Evolutionary conservation across 2,113 vertebrate species (phyloP).

Genomic region (Odocoileus virginianus): DNA sequence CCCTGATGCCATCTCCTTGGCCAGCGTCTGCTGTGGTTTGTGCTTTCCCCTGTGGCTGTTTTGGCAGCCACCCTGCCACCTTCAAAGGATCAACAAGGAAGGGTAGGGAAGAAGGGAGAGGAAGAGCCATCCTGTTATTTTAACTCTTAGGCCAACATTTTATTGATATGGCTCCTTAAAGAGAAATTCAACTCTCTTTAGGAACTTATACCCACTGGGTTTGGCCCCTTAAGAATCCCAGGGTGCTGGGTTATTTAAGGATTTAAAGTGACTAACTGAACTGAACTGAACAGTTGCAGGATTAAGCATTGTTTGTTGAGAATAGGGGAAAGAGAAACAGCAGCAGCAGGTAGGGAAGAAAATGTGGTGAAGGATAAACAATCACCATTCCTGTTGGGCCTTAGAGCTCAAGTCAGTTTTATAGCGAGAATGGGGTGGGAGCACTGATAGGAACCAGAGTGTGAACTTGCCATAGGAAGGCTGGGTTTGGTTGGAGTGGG

Average conservation of each 20-base stretch:
- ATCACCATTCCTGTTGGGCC: background rate
- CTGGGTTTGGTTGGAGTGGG: background rate
- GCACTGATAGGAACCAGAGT: background rate
- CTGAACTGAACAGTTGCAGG: background rate
- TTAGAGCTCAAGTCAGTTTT: background rate
- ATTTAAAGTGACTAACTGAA: background rate
- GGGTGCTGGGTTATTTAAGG: background rate
- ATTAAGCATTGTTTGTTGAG: slow-evolving; percentile 8
- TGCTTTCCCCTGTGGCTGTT: background rate
- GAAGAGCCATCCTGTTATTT: background rate
- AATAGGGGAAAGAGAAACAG: background rate
- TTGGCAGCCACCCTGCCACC: background rate
- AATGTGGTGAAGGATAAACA: background rate
- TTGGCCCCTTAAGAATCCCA: background rate
- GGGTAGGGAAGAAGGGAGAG: background rate
- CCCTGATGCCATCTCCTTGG: background rate
- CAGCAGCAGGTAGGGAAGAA: background rate
- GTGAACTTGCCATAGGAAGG: background rate
- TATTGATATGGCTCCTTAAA: background rate
- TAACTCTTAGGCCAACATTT: background rate
- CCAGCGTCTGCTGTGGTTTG: background rate
- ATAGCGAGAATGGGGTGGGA: background rate
- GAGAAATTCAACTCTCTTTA: background rate
- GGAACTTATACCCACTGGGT: background rate
- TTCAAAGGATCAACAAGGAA: background rate